Conservation (phyloP, 2,888 invertebrate genomes). For the Dusona sp. region DNA sequence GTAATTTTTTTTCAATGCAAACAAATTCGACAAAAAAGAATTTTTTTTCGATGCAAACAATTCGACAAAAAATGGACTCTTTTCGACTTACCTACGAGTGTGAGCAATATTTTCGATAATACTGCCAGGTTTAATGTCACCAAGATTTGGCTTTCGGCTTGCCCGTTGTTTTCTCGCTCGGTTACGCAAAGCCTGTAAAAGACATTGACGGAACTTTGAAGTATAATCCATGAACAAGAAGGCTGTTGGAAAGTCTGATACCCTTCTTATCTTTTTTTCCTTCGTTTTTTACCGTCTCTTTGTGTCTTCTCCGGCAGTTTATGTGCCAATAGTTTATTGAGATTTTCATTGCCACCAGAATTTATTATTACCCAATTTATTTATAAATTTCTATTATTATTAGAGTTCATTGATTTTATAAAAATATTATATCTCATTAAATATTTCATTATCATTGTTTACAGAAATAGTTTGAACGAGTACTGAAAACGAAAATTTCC, state of each 20-base stretch:
- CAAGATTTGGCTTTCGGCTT: conserved; percentile 91
- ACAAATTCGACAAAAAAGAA: neutral
- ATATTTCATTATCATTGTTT: no score
- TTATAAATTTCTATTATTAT: no score
- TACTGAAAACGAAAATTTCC: no score
- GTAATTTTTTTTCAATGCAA: neutral
- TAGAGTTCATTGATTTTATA: no score
- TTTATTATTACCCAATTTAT: no score
- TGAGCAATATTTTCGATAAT: conserved; percentile 96
- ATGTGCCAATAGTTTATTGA: no score
- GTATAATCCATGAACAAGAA: conserved; percentile 26
- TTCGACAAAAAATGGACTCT: neutral
- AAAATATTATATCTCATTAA: no score
- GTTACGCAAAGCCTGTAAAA: conserved; percentile 91
- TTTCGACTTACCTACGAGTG: conserved; percentile 86
- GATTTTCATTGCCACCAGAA: no score
- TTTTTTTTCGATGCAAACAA: neutral
- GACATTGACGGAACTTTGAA: conserved; percentile 40
- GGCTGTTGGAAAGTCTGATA: conserved; percentile 27
- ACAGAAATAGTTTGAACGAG: no score
- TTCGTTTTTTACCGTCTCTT: neutral
- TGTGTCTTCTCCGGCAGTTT: neutral
- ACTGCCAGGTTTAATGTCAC: conserved; percentile 90
- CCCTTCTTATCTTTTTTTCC: neutral
- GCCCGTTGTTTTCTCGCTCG: conserved; percentile 93